phyloP scores from a whole-genome alignment of 2,888 invertebrate species.

The Torymus texanus region DNA sequence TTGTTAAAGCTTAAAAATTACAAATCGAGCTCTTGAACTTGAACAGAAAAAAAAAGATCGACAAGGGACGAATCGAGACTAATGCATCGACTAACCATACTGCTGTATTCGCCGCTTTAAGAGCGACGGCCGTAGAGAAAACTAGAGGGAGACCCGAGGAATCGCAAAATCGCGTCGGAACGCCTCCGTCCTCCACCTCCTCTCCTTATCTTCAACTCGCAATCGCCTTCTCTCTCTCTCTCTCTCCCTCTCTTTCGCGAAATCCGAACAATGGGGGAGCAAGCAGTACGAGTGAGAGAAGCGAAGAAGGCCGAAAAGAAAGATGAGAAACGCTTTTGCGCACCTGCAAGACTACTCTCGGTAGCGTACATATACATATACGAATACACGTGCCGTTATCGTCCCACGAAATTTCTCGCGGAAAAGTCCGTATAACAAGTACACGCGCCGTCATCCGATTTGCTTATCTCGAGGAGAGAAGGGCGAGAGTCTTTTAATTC shows the following conservation, averaged over 20 bases:
- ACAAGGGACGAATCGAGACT: slow-evolving; percentile 39
- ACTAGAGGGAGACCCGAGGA: slow-evolving; percentile 49
- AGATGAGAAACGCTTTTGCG: slow-evolving; percentile 41
- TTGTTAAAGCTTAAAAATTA: not conserved
- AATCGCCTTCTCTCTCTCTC: slow-evolving; percentile 56
- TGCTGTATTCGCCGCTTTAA: slow-evolving; percentile 57
- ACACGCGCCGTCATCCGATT: slow-evolving; percentile 33
- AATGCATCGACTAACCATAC: slow-evolving; percentile 57
- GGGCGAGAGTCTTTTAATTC: slow-evolving; percentile 3
- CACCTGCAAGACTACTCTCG: too few species aligned
- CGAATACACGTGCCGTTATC: slow-evolving; percentile 21
- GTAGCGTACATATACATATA: too few species aligned
- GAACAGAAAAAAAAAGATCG: too few species aligned
- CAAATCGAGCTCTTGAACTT: not conserved
- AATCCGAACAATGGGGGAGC: slow-evolving; percentile 10
- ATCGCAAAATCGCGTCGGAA: slow-evolving; percentile 60
- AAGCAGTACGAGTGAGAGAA: slow-evolving; percentile 12
- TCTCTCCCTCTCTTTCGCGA: slow-evolving; percentile 25
- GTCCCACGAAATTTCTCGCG: slow-evolving; percentile 39
- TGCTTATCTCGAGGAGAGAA: slow-evolving; percentile 44
- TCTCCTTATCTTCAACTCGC: slow-evolving; percentile 60
- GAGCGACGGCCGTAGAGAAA: not conserved
- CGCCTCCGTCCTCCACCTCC: slow-evolving; percentile 54
- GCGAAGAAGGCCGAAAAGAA: slow-evolving; percentile 4
- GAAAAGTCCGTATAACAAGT: slow-evolving; percentile 49